These are phyloP conservation scores for Gephyroberyx darwinii DNA, from an alignment of 2,797 vertebrate genomes.

Conservation along the genomic window DNA sequence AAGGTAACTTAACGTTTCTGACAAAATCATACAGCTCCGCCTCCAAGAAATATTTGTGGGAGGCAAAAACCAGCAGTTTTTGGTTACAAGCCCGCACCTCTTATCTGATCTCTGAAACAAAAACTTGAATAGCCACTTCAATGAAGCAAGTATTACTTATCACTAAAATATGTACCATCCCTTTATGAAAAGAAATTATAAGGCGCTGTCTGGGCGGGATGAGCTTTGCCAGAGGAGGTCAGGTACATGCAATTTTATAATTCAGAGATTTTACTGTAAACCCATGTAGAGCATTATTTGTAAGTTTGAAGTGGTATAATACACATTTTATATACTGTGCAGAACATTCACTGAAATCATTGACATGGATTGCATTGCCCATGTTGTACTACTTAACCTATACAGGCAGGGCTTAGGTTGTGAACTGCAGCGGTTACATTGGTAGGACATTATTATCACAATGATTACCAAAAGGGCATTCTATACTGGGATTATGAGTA, in stretches of 20 bases:
- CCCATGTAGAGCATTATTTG: no score
- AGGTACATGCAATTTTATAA: not conserved
- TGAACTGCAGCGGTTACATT: not conserved
- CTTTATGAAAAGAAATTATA: not conserved
- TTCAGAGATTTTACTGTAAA: not conserved
- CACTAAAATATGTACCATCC: conserved; percentile 13
- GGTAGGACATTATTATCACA: not conserved
- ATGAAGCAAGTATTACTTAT: not conserved
- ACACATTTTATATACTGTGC: not conserved
- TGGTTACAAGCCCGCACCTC: not conserved
- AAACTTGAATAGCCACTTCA: not conserved
- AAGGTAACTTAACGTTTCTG: conserved; percentile 50
- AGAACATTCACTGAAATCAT: not conserved
- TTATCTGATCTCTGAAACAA: not conserved
- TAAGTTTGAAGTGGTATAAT: no score
- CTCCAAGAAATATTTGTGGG: no score
- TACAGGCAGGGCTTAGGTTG: not conserved
- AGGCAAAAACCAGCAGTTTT: not conserved
- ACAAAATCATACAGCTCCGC: conserved; percentile 33
- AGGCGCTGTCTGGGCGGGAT: no score
- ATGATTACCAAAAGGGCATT: not conserved
- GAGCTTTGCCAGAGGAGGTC: no score
- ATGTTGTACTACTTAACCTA: not conserved
- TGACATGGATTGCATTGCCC: not conserved
- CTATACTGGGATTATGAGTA: not conserved